These are phyloP conservation scores for Numenius phaeopus DNA, from an alignment of 2,797 vertebrate genomes.

Conservation along the genomic window DNA sequence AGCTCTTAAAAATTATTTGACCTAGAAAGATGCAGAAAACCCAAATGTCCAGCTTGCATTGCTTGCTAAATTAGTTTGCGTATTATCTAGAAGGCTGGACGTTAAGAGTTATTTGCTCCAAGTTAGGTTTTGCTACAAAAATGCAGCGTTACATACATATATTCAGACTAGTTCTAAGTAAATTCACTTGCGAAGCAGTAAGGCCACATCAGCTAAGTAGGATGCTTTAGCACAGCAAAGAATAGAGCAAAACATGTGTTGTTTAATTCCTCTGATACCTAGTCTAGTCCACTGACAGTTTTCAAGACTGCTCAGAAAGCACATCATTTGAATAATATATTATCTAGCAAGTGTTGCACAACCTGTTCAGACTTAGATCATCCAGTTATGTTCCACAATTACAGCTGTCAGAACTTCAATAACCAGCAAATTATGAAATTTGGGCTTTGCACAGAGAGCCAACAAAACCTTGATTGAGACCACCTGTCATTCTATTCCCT, in stretches of 20 bases:
- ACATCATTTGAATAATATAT: not conserved
- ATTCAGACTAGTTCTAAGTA: not conserved
- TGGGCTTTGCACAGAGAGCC: not conserved
- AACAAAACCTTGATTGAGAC: not conserved
- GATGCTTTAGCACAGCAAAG: not conserved
- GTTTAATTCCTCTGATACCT: not conserved
- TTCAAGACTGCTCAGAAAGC: not conserved
- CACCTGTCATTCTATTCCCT: not conserved
- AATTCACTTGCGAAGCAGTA: not conserved
- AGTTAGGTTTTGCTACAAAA: not conserved
- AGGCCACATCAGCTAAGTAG: not conserved
- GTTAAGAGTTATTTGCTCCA: not conserved
- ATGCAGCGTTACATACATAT: not conserved
- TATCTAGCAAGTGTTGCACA: not conserved
- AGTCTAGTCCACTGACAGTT: not conserved
- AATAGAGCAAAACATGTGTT: not conserved
- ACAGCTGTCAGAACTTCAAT: conserved; percentile 1
- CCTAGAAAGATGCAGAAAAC: not conserved
- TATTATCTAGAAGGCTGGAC: not conserved
- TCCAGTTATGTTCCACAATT: not conserved
- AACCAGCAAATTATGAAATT: not conserved
- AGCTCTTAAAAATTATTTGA: not conserved
- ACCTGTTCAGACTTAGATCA: not conserved
- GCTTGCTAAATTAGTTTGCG: not conserved
- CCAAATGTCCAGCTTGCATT: not conserved